These are phyloP conservation scores for Sebastes umbrosus DNA, from an alignment of 2,797 vertebrate species.

Conservation along the genomic window DNA sequence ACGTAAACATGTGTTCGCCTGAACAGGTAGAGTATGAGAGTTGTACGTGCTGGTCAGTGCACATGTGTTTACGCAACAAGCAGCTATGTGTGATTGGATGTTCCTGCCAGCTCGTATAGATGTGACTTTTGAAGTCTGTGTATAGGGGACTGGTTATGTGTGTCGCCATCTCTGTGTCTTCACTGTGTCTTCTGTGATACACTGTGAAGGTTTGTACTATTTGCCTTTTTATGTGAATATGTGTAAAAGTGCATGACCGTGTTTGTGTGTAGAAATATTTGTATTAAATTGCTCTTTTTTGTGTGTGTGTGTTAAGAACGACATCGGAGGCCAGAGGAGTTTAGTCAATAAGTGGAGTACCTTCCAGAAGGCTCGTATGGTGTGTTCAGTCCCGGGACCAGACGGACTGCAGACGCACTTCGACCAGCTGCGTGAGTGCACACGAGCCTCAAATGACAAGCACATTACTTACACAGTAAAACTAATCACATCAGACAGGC, in stretches of 20 bases:
- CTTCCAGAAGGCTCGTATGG: conserved; percentile 84
- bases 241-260: neutral
- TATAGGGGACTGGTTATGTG: conserved; percentile 25
- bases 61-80: conserved; percentile 15
- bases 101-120: neutral
- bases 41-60: conserved; percentile 23
- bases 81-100: conserved; percentile 10
- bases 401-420: conserved; percentile 84
- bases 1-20: conserved; percentile 19
- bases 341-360: conserved; percentile 88
- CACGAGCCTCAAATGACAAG: conserved; percentile 14
- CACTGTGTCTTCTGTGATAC: conserved; percentile 1
- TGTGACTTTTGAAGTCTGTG: neutral
- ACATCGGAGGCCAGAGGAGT: conserved; percentile 86
- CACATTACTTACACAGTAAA: conserved; percentile 21
- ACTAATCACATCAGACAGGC: conserved; percentile 28
- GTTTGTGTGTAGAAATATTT: neutral
- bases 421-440: conserved; percentile 85
- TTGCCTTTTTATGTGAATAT: neutral
- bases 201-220: neutral
- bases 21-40: neutral
- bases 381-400: conserved; percentile 82
- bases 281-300: neutral
- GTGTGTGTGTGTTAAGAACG: conserved; percentile 71
- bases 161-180: neutral